These are phyloP conservation scores for Ellobius talpinus DNA, from an alignment of 2,113 vertebrate genomes.

Conservation along the genomic window DNA sequence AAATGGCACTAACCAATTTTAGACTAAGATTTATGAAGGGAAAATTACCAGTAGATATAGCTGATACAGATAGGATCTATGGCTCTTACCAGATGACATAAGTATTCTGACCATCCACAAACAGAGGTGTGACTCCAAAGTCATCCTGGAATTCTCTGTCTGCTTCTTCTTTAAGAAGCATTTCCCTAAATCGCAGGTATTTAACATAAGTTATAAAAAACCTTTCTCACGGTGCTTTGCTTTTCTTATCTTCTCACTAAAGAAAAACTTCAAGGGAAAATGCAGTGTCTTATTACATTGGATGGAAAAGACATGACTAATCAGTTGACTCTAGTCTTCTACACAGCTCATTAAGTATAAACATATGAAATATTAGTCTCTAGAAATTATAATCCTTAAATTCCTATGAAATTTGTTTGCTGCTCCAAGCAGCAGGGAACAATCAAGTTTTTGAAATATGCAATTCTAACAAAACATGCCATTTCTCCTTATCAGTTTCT, in stretches of 20 bases:
- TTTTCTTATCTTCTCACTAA: conserved; percentile 1
- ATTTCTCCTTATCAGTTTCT: conserved; percentile 26
- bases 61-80: neutral
- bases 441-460: conserved; percentile 55
- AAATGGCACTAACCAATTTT: neutral
- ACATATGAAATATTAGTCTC: conserved; percentile 51
- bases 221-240: neutral
- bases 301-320: neutral
- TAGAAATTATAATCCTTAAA: conserved; percentile 59
- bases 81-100: conserved; percentile 83
- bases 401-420: conserved; percentile 15
- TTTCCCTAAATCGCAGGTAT: conserved; percentile 87
- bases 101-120: conserved; percentile 93
- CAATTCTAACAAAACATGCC: conserved; percentile 56
- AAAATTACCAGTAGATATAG: neutral
- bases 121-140: conserved; percentile 90
- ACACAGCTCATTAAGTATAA: conserved; percentile 60
- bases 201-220: conserved; percentile 60
- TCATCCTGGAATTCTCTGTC: conserved; percentile 89
- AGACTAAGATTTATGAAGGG: conserved; percentile 10
- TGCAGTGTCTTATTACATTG: neutral
- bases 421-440: conserved; percentile 7
- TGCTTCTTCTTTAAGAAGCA: conserved; percentile 83
- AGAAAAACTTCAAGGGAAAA: neutral
- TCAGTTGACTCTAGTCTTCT: conserved; percentile 22